phyloP scores from a whole-genome alignment of 2,888 invertebrate species.

The Nemapogon koenigi region DNA sequence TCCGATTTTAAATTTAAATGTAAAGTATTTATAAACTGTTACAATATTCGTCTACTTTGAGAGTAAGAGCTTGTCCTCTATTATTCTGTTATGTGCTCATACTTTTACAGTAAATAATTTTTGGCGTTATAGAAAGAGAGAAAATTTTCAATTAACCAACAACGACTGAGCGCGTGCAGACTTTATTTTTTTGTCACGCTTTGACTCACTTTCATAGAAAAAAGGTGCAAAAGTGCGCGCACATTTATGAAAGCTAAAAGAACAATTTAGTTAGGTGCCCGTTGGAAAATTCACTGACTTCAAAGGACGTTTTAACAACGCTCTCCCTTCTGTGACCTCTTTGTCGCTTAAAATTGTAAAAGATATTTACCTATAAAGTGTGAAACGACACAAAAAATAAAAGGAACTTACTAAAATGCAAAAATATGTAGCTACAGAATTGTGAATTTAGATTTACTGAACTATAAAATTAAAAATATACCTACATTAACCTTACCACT shows the following conservation, averaged over 20 bases:
- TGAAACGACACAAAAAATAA: neutral
- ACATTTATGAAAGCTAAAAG: conserved; percentile 54
- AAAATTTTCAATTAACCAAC: conserved; percentile 4
- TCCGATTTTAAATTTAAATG: too few species aligned
- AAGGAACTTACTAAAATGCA: too few species aligned
- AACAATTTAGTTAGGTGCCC: conserved; percentile 58
- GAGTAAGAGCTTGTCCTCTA: too few species aligned
- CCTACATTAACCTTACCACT: too few species aligned
- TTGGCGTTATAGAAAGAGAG: too few species aligned
- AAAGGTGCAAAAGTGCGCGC: conserved; percentile 42
- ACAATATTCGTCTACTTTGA: too few species aligned
- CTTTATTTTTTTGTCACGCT: conserved; percentile 32
- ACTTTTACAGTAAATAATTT: too few species aligned
- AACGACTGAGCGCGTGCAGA: neutral
- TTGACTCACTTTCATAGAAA: conserved; percentile 35
- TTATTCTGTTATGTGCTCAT: too few species aligned
- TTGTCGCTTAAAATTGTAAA: conserved; percentile 26
- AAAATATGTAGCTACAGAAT: too few species aligned
- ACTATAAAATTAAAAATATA: too few species aligned
- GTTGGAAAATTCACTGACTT: conserved; percentile 50
- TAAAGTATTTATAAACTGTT: too few species aligned
- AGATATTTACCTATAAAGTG: conserved; percentile 25
- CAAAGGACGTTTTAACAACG: conserved; percentile 54
- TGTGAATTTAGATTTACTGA: too few species aligned
- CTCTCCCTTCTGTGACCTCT: conserved; percentile 33